Conservation (phyloP, 2,888 invertebrate species). For the Drosophila basisetae region DNA sequence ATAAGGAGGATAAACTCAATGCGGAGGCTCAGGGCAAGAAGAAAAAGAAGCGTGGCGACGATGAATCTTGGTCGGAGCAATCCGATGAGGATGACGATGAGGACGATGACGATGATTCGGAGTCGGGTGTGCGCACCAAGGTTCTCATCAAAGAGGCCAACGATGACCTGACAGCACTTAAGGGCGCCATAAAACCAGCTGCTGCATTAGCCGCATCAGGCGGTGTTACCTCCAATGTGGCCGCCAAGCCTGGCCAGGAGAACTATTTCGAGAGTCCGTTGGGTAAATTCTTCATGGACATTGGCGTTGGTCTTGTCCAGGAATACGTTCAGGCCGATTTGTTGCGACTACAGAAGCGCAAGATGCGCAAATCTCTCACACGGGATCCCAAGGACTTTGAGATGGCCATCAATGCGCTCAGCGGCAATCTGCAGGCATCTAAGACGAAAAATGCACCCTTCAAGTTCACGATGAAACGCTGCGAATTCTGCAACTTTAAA, state of each 20-base stretch:
- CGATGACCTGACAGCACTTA: slow-evolving; percentile 87
- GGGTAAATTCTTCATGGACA: slow-evolving; percentile 95
- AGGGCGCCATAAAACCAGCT: slow-evolving; percentile 85
- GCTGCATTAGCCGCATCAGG: slow-evolving; percentile 78
- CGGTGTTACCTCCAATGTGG: slow-evolving; percentile 54
- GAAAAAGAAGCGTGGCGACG: slow-evolving; percentile 86
- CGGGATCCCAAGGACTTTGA: slow-evolving; percentile 88
- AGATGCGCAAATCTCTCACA: slow-evolving; percentile 88
- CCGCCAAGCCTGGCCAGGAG: slow-evolving; percentile 86
- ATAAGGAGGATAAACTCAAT: slow-evolving; percentile 77
- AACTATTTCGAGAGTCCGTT: slow-evolving; percentile 94
- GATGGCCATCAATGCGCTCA: slow-evolving; percentile 92
- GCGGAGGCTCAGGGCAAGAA: slow-evolving; percentile 77
- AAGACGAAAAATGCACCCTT: slow-evolving; percentile 94
- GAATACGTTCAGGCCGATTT: slow-evolving; percentile 97
- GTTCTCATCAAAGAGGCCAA: slow-evolving; percentile 87
- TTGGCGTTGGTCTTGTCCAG: slow-evolving; percentile 95
- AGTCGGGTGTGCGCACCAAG: slow-evolving; percentile 86
- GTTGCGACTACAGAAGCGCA: slow-evolving; percentile 93
- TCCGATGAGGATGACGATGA: slow-evolving; percentile 87
- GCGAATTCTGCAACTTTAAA: slow-evolving; percentile 95
- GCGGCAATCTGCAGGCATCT: slow-evolving; percentile 93
- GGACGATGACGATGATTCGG: slow-evolving; percentile 85
- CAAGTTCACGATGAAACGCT: slow-evolving; percentile 91
- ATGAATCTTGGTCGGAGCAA: slow-evolving; percentile 88